Evolutionary conservation across 1,140 invertebrate species (phyloP).

Genomic region (Eubasilissa regina): DNA sequence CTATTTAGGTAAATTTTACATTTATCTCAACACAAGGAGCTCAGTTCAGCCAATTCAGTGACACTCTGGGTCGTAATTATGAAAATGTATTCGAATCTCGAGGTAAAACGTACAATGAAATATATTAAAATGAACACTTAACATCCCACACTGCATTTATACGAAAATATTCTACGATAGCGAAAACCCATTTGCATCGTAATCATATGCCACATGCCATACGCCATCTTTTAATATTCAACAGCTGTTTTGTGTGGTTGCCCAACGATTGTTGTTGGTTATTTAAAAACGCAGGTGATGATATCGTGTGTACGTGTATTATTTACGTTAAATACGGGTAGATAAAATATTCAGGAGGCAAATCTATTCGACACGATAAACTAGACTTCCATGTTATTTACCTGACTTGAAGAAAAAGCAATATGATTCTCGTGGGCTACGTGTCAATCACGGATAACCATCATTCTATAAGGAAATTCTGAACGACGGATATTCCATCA

Average conservation of each 20-base stretch:
- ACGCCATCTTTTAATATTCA: conserved; percentile 14
- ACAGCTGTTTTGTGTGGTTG: conserved; percentile 24
- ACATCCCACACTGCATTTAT: neutral
- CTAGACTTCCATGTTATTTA: neutral
- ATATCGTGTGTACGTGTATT: neutral
- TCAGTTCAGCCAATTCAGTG: neutral
- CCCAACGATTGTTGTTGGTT: neutral
- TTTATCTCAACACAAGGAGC: neutral
- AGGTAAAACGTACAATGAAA: conserved; percentile 9
- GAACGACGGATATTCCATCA: too few relatives aligned
- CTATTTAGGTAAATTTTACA: neutral
- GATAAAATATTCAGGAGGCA: conserved; percentile 12
- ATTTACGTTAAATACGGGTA: neutral
- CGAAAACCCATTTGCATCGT: neutral
- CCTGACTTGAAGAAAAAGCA: too few relatives aligned
- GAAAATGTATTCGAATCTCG: conserved; percentile 5
- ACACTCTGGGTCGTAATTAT: conserved; percentile 19
- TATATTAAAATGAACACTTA: neutral
- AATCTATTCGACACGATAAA: conserved; percentile 1
- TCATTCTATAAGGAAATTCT: too few relatives aligned
- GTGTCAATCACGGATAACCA: too few relatives aligned
- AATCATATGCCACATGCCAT: neutral
- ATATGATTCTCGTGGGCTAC: too few relatives aligned
- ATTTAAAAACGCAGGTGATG: conserved; percentile 28
- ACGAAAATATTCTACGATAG: conserved; percentile 13